phyloP scores from a whole-genome alignment of 2,888 invertebrate species.

The Macrosoma leucophasiata region DNA sequence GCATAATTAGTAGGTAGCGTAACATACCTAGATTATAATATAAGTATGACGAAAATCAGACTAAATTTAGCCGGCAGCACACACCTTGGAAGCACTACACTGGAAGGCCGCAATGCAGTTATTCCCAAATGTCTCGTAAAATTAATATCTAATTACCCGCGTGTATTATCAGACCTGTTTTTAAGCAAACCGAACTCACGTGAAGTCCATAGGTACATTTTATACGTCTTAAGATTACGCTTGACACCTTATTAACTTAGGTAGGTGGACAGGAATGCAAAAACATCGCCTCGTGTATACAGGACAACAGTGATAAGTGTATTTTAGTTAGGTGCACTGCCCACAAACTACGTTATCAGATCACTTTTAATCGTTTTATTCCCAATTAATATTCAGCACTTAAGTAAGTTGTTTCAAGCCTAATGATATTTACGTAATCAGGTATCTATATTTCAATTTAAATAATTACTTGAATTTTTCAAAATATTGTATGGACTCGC shows the following conservation, averaged over 20 bases:
- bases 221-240: slow-evolving; percentile 46
- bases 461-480: too few species aligned
- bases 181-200: slow-evolving; percentile 44
- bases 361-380: slow-evolving; percentile 26
- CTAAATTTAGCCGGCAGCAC: slow-evolving; percentile 35
- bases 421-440: slow-evolving; percentile 18
- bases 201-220: slow-evolving; percentile 46
- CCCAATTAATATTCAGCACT: slow-evolving; percentile 25
- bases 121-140: slow-evolving; percentile 61
- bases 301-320: slow-evolving; percentile 7
- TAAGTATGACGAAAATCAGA: slow-evolving; percentile 24
- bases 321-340: slow-evolving; percentile 19
- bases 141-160: slow-evolving; percentile 61
- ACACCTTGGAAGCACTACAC: slow-evolving; percentile 27
- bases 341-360: slow-evolving; percentile 22
- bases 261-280: slow-evolving; percentile 38
- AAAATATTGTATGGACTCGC: too few species aligned
- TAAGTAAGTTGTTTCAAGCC: slow-evolving; percentile 27
- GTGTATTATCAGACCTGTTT: slow-evolving; percentile 61
- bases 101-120: slow-evolving; percentile 52
- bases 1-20: not conserved
- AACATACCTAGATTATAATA: slow-evolving; percentile 3
- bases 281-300: slow-evolving; percentile 24
- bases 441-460: not conserved
- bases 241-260: slow-evolving; percentile 54